Evolutionary conservation across 2,888 invertebrate genomes (phyloP).

Genomic region (Plebejus melissa): DNA sequence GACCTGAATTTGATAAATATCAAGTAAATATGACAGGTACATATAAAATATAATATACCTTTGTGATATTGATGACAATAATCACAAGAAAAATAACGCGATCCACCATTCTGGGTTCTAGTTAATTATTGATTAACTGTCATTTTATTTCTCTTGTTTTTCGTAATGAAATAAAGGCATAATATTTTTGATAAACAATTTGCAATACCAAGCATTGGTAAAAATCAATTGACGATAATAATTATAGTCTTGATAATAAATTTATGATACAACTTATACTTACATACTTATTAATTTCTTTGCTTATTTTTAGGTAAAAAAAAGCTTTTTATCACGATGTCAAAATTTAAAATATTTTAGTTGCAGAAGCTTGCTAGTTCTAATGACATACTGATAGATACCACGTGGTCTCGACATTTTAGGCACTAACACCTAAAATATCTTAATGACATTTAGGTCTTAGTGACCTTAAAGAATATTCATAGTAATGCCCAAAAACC

Average conservation of each 20-base stretch:
- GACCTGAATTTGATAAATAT: neutral
- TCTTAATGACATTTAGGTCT: neutral
- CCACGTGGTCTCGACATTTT: neutral
- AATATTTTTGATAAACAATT: neutral
- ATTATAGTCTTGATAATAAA: too few relatives aligned
- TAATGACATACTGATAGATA: neutral
- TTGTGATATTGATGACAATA: neutral
- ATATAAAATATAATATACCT: neutral
- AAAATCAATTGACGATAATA: neutral
- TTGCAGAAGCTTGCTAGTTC: neutral
- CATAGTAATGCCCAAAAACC: neutral
- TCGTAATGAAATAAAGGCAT: neutral
- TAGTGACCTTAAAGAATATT: neutral
- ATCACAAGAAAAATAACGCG: neutral
- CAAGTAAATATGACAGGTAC: neutral
- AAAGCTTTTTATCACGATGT: neutral
- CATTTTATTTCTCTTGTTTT: neutral
- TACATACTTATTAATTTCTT: neutral
- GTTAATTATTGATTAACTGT: neutral
- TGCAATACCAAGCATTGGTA: neutral
- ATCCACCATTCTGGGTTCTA: neutral
- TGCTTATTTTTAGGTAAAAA: neutral
- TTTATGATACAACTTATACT: neutral
- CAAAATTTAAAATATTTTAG: conserved; percentile 4
- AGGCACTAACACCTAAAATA: conserved; percentile 6